Percentiles rank a stretch among this genome's conserved stretches.
Conservation (phyloP, 2,113 vertebrate species). For the Blennius ocellaris region DNA sequence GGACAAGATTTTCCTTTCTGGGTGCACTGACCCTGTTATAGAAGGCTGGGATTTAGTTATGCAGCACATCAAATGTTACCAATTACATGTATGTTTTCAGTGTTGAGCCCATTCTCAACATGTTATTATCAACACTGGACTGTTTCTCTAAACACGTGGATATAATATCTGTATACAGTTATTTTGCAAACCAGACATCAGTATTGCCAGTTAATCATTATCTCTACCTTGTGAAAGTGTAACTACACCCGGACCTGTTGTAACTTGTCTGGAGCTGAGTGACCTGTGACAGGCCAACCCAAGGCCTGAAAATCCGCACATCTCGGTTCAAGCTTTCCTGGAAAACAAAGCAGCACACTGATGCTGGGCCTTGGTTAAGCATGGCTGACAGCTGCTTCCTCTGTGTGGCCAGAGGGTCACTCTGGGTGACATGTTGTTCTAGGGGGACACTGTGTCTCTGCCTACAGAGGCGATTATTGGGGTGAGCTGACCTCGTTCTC, state of each 20-base stretch:
- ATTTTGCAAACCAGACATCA: not conserved
- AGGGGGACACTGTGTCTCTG: slow-evolving; percentile 61
- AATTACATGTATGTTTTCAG: too few relatives aligned
- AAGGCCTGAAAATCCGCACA: slow-evolving; percentile 19
- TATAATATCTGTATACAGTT: not conserved
- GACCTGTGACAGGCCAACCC: slow-evolving; percentile 31
- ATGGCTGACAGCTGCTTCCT: slow-evolving; percentile 71
- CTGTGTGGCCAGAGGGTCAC: slow-evolving; percentile 68
- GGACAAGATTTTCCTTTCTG: too few relatives aligned
- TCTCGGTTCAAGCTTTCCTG: slow-evolving; percentile 33
- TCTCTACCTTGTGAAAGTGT: not conserved
- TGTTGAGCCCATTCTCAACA: too few relatives aligned
- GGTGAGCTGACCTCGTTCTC: slow-evolving; percentile 74
- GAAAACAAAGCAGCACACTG: slow-evolving; percentile 50
- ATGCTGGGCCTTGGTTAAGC: slow-evolving; percentile 48
- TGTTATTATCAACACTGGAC: not conserved
- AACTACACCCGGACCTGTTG: not conserved
- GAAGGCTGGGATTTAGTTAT: too few relatives aligned
- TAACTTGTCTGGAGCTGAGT: slow-evolving; percentile 4
- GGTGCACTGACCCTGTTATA: too few relatives aligned
- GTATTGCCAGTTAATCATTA: not conserved
- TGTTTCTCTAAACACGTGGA: not conserved
- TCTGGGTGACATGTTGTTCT: slow-evolving; percentile 64
- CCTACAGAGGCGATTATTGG: slow-evolving; percentile 67
- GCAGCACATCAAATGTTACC: too few relatives aligned